phyloP scores from a whole-genome alignment of 2,888 invertebrate species.

The Ormia ochracea region DNA sequence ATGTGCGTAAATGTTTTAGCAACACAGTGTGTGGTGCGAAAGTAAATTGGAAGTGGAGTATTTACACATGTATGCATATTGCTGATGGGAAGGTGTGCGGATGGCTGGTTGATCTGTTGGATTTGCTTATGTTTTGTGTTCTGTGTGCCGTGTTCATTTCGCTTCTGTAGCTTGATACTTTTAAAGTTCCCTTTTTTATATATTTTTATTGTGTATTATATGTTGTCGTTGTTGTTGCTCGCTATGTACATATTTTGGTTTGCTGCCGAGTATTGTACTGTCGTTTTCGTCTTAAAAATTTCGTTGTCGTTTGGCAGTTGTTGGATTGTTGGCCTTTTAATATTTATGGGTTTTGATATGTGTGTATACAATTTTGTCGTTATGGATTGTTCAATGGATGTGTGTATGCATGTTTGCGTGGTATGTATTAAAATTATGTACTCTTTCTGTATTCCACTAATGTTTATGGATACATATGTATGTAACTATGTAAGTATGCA shows the following conservation, averaged over 20 bases:
- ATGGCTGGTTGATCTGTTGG: slow-evolving; percentile 1
- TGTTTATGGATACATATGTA: background rate
- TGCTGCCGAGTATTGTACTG: slow-evolving; percentile 9
- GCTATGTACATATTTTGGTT: background rate
- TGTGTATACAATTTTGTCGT: background rate
- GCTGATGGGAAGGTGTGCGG: slow-evolving; percentile 32
- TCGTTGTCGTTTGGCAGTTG: slow-evolving; percentile 48
- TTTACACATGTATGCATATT: background rate
- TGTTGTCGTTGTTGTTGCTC: slow-evolving; percentile 23
- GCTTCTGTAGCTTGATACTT: slow-evolving; percentile 33
- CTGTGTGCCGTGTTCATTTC: slow-evolving; percentile 32
- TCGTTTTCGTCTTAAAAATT: slow-evolving; percentile 52
- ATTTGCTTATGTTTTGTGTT: too few species aligned
- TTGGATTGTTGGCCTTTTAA: slow-evolving; percentile 52
- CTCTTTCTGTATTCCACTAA: slow-evolving; percentile 37
- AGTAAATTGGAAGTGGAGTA: slow-evolving; percentile 52
- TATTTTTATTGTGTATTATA: slow-evolving; percentile 22
- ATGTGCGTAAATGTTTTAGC: background rate
- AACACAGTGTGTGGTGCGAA: slow-evolving; percentile 7
- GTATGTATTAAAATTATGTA: slow-evolving; percentile 21
- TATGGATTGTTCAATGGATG: too few species aligned
- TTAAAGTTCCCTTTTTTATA: slow-evolving; percentile 37
- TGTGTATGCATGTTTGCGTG: background rate
- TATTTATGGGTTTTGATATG: slow-evolving; percentile 51
- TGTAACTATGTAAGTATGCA: too few species aligned